Evolutionary conservation across 2,797 vertebrate species (phyloP).

Genomic region (Lindbergichthys nudifrons): DNA sequence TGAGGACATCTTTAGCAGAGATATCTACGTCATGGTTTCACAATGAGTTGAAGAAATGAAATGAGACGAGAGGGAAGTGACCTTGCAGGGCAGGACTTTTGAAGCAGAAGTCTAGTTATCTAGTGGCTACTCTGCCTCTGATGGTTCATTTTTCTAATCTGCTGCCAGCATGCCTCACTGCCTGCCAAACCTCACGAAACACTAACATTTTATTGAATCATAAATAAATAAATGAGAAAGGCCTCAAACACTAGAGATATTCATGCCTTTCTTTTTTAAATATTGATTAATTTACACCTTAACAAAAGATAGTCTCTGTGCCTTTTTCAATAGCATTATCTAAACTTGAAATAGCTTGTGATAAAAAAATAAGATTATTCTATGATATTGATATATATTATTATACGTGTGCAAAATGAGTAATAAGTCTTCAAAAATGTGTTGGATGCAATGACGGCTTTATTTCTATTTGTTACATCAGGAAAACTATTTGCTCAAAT

Average conservation of each 20-base stretch:
- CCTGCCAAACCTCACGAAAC: not conserved
- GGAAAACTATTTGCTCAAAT: no score
- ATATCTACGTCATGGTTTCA: not conserved
- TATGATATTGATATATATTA: not conserved
- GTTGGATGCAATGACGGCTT: not conserved
- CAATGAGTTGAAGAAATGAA: not conserved
- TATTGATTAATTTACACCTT: not conserved
- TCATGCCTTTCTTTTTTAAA: not conserved
- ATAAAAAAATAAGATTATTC: not conserved
- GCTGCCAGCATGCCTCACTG: not conserved
- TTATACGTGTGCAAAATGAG: not conserved
- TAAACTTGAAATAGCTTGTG: not conserved
- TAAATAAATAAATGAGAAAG: not conserved
- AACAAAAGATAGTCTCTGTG: not conserved
- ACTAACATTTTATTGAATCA: not conserved
- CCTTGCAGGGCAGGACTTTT: not conserved
- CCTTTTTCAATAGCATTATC: not conserved
- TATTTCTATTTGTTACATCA: no score
- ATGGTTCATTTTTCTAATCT: conserved; percentile 19
- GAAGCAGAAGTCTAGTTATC: conserved; percentile 38
- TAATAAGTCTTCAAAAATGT: no score
- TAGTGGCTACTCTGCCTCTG: not conserved
- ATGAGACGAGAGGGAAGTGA: not conserved
- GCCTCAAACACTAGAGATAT: not conserved
- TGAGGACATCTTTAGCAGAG: not conserved